These are phyloP conservation scores for Marronus borbonicus DNA, from an alignment of 2,888 invertebrate genomes.

Conservation along the genomic window DNA sequence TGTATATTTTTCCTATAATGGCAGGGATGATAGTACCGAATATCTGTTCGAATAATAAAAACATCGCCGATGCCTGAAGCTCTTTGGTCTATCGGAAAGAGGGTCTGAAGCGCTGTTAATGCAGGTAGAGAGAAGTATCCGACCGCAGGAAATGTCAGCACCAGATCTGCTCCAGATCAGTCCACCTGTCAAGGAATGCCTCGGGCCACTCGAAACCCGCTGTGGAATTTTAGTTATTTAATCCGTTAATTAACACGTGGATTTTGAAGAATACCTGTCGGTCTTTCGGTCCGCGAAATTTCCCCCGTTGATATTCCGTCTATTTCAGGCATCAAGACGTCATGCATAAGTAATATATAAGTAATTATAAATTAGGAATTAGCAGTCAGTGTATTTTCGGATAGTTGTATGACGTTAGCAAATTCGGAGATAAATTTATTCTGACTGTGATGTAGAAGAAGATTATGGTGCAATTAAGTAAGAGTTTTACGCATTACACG, in stretches of 20 bases:
- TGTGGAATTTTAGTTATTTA: slow-evolving; percentile 50
- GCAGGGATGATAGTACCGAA: background rate
- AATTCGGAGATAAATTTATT: too few species aligned
- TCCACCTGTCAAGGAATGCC: slow-evolving; percentile 57
- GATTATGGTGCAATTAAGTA: too few species aligned
- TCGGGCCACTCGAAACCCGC: slow-evolving; percentile 50
- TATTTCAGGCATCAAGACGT: slow-evolving; percentile 21
- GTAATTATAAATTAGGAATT: slow-evolving; percentile 27
- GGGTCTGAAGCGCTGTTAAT: slow-evolving; percentile 53
- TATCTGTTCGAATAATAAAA: slow-evolving; percentile 40
- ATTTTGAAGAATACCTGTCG: slow-evolving; percentile 44
- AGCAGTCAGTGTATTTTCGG: background rate
- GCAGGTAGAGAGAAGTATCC: slow-evolving; percentile 53
- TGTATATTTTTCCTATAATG: too few species aligned
- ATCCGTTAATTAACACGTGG: slow-evolving; percentile 47
- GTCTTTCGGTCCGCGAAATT: slow-evolving; percentile 31
- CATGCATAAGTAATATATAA: slow-evolving; percentile 15
- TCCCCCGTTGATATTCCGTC: slow-evolving; percentile 27
- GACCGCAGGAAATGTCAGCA: slow-evolving; percentile 56
- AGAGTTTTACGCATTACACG: too few species aligned
- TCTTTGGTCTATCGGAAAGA: slow-evolving; percentile 43
- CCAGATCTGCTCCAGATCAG: slow-evolving; percentile 55
- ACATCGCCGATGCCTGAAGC: slow-evolving; percentile 34
- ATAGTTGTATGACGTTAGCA: too few species aligned
- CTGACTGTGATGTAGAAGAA: too few species aligned